Conservation (phyloP, 2,888 invertebrate genomes). For the Aleiodes testaceus region DNA sequence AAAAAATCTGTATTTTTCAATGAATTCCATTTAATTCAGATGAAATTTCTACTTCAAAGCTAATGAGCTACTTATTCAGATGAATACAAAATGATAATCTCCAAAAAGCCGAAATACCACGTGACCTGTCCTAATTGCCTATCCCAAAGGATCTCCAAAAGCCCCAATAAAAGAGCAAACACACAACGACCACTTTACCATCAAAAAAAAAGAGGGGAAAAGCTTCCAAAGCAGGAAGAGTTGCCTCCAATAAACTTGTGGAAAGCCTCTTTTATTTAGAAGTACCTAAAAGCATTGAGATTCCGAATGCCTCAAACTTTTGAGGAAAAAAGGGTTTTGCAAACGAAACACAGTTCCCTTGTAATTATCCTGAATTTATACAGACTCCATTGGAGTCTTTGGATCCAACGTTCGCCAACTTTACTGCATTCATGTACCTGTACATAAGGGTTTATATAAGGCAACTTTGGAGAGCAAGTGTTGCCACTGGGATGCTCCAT, state of each 20-base stretch:
- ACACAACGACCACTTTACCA: not conserved
- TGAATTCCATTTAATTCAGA: no score
- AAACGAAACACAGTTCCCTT: no score
- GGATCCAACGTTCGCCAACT: conserved; percentile 43
- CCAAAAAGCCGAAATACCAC: no score
- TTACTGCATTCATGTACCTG: conserved; percentile 18
- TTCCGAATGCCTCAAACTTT: no score
- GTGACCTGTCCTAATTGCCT: no score
- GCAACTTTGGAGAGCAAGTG: conserved; percentile 29
- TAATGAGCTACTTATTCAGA: no score
- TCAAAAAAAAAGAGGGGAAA: not conserved
- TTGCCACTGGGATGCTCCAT: conserved; percentile 35
- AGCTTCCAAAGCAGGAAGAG: no score
- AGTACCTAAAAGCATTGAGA: no score
- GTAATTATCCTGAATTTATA: conserved; percentile 50
- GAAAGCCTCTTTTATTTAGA: conserved; percentile 46
- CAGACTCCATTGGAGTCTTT: conserved; percentile 42
- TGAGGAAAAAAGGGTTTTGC: no score
- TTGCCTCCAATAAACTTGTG: conserved; percentile 5
- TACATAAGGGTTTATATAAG: conserved; percentile 32
- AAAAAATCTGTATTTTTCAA: not conserved
- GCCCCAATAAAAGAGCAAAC: not conserved
- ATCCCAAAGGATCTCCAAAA: no score
- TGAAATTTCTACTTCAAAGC: no score
- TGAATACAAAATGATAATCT: no score